phyloP scores from a whole-genome alignment of 2,113 vertebrate genomes.

The Serranochromis macrocephalus region DNA sequence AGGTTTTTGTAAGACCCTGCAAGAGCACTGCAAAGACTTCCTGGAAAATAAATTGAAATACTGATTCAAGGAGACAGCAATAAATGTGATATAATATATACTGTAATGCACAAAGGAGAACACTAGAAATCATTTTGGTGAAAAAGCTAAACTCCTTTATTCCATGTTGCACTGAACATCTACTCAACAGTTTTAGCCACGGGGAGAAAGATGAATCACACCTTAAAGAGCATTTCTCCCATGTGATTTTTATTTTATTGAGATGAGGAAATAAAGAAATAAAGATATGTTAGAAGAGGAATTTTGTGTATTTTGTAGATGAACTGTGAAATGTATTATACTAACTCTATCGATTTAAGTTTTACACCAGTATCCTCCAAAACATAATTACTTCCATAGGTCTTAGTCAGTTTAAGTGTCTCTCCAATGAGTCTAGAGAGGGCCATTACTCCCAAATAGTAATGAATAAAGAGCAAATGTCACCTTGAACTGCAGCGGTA shows the following conservation, averaged over 20 bases:
- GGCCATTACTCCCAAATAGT: constrained; percentile 28
- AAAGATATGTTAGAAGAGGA: not conserved
- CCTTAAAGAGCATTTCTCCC: not conserved
- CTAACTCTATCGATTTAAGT: not conserved
- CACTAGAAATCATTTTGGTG: not conserved
- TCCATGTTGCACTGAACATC: not conserved
- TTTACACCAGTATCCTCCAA: not conserved
- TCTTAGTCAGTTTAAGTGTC: constrained; percentile 28
- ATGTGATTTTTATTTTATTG: not conserved
- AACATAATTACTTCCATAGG: constrained; percentile 11
- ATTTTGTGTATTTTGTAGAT: not conserved
- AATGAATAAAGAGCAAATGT: constrained; percentile 39
- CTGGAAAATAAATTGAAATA: not conserved
- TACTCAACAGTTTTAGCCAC: not conserved
- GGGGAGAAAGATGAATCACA: not conserved
- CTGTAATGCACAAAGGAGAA: not conserved
- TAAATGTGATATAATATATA: not conserved
- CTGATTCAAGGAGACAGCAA: not conserved
- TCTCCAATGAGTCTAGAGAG: constrained; percentile 32
- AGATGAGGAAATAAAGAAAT: not conserved
- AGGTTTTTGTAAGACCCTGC: not conserved
- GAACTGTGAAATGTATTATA: not conserved
- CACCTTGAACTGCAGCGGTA: constrained; percentile 41
- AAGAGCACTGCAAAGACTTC: not conserved
- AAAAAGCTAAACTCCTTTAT: not conserved